Evolutionary conservation across 2,797 vertebrate species (phyloP), one percentile per base, ranked within the genome.

Genomic region (Rhodeus uyekii): DNA sequence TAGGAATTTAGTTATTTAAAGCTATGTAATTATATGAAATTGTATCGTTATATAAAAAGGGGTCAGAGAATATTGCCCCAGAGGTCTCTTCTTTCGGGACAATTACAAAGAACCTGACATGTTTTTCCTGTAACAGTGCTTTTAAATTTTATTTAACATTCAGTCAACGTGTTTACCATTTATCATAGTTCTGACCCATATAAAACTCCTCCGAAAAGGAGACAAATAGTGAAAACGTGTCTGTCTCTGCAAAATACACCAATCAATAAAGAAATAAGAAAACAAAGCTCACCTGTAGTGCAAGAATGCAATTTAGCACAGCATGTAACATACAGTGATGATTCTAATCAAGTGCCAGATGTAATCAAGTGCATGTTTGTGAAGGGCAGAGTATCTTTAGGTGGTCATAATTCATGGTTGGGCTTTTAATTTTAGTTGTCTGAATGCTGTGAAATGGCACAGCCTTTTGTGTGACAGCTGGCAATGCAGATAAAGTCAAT

Each of bases 361-460:
- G 46, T 75, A 81, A 81, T 81, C 80, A 81, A 81, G 50, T 34
- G 29, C 72, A 61, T 10, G 39, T 27, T 60, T 22, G n/a, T 69
- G 18, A 82, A 82, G 81, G 73, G 76, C 81, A 82, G 55, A 74
- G 60, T 68, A 82, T 76, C 48, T 60, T 76, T 55, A 53, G 69
- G 79, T 74, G 69, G 44, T 81, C 44, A 75, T 75, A 44, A 81
- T 81, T 75, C 71, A 81, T 2, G n/a, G n/a, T n/a, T n/a, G n/a
- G n/a, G 12, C 60, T 81, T 74, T 81, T 42, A n/a, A 39, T 29
- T 72, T 34, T 32, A 67, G 44, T 81, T 63, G 19, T 75, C 14
- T 81, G 80, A 65, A 81, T 75, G 71, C 34, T 75, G 46, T 16
- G 44, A 67, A 81, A 81, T 81, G 60, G 58, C 32, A 50, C 19